Percentiles rank a stretch among this genome's conserved stretches.
These are phyloP conservation scores for Babylonia areolata DNA, from an alignment of 1,140 invertebrate species.

Conservation along the genomic window DNA sequence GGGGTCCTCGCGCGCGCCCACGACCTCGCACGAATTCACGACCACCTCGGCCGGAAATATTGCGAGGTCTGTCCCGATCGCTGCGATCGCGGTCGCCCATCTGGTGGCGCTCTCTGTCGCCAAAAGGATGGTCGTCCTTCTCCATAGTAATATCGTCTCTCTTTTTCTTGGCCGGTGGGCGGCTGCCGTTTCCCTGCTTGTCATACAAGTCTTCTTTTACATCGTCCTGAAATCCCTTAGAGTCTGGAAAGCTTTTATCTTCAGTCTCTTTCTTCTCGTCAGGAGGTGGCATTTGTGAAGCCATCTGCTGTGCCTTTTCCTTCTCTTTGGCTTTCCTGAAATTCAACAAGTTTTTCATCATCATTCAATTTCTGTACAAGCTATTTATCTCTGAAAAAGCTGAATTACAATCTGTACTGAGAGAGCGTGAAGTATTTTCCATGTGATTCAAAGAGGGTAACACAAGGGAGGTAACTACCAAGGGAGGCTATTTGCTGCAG, in stretches of 20 bases:
- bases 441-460: no score
- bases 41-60: slow-evolving; percentile 57
- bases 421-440: no score
- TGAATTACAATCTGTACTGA: no score
- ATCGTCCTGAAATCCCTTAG: slow-evolving; percentile 32
- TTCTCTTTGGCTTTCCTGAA: slow-evolving; percentile 42
- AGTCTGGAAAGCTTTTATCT: slow-evolving; percentile 20
- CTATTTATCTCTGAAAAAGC: no score
- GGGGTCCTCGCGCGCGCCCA: slow-evolving; percentile 56
- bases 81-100: slow-evolving; percentile 45
- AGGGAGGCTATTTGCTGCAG: no score
- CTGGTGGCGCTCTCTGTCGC: slow-evolving; percentile 44
- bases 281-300: slow-evolving; percentile 40
- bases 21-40: slow-evolving; percentile 71
- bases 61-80: slow-evolving; percentile 47
- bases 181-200: slow-evolving; percentile 44
- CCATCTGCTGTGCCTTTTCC: slow-evolving; percentile 38
- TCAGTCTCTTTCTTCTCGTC: slow-evolving; percentile 51
- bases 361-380: no score
- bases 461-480: no score
- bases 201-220: slow-evolving; percentile 31
- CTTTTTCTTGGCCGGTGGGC: slow-evolving; percentile 59
- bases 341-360: background rate
- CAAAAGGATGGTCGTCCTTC: slow-evolving; percentile 40
- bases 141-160: slow-evolving; percentile 43